Base-by-base conservation (phyloP, 2,113 vertebrate genomes). In the Clarias magur region DNA sequence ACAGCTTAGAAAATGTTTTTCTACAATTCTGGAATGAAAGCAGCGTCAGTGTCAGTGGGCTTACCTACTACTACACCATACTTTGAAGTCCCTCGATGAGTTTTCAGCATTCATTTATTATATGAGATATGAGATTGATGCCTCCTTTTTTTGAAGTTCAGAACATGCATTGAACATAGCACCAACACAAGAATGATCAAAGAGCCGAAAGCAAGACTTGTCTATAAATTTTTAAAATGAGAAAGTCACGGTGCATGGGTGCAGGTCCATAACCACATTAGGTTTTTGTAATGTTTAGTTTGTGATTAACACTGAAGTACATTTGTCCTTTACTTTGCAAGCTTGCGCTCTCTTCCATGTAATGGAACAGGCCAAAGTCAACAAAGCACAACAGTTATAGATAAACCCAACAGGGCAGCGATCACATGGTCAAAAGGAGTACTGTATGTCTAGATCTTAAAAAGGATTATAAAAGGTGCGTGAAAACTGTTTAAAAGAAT, bases 281-380 rank as follows among this genome's bases (percentile, higher is more conserved):
- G 72, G 60, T 25, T 73, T 85, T 65, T 34, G 81, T 88, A 68
- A 86, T 70, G 65, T 85, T 88, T 88, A 86, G 83, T 89, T 85
- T 88, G 78, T 72, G 68, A 84, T 90, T 72, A 90, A 90, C 85
- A 34, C 84, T 85, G 63, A 87, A 88, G 17, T 48, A 57, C 30
- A 70, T 78, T 84, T 87, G 30, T 80, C 67, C 70, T 87, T 88
- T 86, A 80, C 23, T 80, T 56, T 56, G 76, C 84, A 80, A 89
- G 3, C 57, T 87, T 63, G 48, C 54, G 73, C 72, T 80, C n/a
- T 8, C n/a, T n/a, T n/a, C n/a, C n/a, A 80, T 12, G 53, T 83
- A 86, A 86, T 53, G 42, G 15, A 82, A 75, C 54, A 80, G n/a
- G 73, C 23, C 84, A 85, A 84, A 85, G 86, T 83, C 81, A 87